Base-by-base conservation (phyloP, 2,113 vertebrate species). In the Dolichotis patagonum region DNA sequence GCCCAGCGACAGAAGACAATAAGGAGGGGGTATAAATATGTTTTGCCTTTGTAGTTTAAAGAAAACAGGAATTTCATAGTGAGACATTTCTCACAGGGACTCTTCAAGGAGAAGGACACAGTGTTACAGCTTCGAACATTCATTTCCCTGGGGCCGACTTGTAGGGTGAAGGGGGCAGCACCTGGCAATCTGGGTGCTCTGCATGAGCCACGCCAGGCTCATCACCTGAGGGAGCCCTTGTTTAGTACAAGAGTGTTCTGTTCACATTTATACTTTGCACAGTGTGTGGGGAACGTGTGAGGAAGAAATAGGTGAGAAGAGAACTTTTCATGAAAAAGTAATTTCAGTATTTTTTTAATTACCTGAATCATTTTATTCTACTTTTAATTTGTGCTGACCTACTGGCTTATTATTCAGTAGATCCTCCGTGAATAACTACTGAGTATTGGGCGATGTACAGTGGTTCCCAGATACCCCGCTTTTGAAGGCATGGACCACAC, bases 111-210 rank as follows among this genome's bases (percentile, higher is more conserved):
- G 82, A 26, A 35, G 32, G 65, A 71, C 60, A 22, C 13, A 17
- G 67, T 4, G 0, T 60, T 7, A 56, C 3, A 12, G 9, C 12
- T 26, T 30, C n/a, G 65, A 49, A 2, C 32, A 2, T 41, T 71
- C 0, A 0, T 56, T 28, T 49, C 63, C 6, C 30, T 32, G 38
- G 41, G 43, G 71, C 49, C 49, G 52, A 20, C 0, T 0, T 4
- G 30, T 19, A 73, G 82, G 54, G n/a, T 71, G 78, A 78, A 9
- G 7, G 30, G 30, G 41, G 17, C 2, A 1, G 0, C 1, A 54
- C 63, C 17, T 35, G 67, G 41, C 62, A 1, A 17, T 26, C 22
- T 17, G 46, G 75, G 32, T n/a, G 41, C 46, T 52, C 41, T 28
- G 5, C 38, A 30, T 78, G 75, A 78, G 75, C 46, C 24, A 30